Base-by-base conservation (phyloP, 2,113 vertebrate species). In the Myrmecophaga tridactyla region DNA sequence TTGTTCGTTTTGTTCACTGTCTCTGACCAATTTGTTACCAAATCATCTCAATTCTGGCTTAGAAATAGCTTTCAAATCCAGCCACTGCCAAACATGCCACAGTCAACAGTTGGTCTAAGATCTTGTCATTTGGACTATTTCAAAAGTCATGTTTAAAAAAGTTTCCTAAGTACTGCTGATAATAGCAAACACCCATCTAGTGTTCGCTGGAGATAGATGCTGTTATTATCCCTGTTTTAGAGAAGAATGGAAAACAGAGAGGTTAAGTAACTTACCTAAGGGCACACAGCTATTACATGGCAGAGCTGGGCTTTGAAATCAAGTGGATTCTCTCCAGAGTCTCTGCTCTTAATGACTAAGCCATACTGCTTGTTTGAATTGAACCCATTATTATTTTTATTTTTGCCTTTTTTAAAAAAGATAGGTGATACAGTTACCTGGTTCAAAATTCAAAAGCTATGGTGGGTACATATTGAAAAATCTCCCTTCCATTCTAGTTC, bases 371-470 rank as follows among this genome's bases (percentile, higher is more conserved):
- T 92, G n/a, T 77, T 82, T 86, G 76, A 85, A 85, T 62, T 75
- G 36, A 86, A 41, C 17, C 1, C 15, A 34, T 36, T 73, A 51
- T 63, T 76, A 25, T 67, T 94, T 87, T 85, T 86, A 62, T 86
- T 84, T 4, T 31, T 29, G 7, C 23, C 77, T 43, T 63, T 89
- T 87, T 8, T 39, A 7, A 20, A 11, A 7, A 14, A n/a, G 69
- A 72, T 63, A 67, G 43, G 20, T 23, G 82, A 62, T 31, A 60
- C 7, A 85, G 34, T 70, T 93, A 65, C 34, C 34, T 80, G 46
- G 76, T 48, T 94, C 70, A 89, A 81, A 51, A 84, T 70, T 80
- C 60, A 67, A 89, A 95, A 82, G 76, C 23, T 36, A 48, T 34
- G 70, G 53, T 70, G 25, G 36, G 12, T 31, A 6, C 8, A 21